Conservation (phyloP, 2,888 invertebrate genomes). For the Spilarctia lutea region DNA sequence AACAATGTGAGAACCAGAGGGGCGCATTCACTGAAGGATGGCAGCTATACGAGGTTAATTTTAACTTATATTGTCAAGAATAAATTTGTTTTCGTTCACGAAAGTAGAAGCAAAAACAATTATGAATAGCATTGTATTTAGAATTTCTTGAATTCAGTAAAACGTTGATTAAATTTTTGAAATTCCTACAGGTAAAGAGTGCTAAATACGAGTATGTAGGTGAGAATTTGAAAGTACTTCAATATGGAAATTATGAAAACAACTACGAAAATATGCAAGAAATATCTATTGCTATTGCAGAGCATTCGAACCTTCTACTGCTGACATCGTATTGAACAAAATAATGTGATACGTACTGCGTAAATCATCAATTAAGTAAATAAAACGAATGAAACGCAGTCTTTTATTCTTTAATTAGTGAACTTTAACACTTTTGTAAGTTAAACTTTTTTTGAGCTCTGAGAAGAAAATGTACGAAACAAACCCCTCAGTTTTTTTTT, state of each 20-base stretch:
- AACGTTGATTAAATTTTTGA: not conserved
- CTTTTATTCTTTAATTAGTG: no score
- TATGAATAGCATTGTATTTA: not conserved
- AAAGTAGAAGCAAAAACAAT: constrained; percentile 6
- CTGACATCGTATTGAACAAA: no score
- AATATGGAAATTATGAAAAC: not conserved
- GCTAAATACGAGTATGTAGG: no score
- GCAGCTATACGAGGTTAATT: constrained; percentile 7
- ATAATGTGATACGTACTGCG: no score
- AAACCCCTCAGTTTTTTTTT: no score
- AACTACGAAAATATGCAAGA: not conserved
- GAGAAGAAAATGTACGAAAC: no score
- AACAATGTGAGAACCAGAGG: constrained; percentile 12
- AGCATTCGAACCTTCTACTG: no score
- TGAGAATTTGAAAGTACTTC: not conserved
- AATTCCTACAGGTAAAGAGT: not conserved
- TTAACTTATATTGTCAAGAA: constrained; percentile 9
- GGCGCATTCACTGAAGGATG: constrained; percentile 9
- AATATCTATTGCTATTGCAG: no score
- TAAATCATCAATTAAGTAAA: no score
- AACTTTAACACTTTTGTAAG: no score
- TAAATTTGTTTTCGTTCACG: constrained; percentile 7
- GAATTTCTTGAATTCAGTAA: not conserved
- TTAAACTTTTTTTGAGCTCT: no score
- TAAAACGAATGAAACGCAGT: no score